Conservation (phyloP, 2,113 vertebrate species). For the Dipodomys stephensi region DNA sequence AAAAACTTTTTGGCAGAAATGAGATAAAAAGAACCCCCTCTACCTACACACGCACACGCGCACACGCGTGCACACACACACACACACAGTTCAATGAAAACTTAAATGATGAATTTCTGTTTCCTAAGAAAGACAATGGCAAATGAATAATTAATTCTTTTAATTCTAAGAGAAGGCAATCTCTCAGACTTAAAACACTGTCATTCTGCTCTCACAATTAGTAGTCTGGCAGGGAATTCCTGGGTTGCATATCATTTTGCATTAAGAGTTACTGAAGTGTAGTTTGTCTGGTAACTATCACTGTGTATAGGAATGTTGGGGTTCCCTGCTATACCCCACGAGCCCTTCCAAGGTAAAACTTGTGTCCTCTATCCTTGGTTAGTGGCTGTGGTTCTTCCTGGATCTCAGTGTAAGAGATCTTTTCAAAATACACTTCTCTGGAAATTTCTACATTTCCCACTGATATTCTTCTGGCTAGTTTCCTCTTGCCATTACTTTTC, state of each 20-base stretch:
- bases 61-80: not conserved
- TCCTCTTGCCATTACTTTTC: constrained; percentile 28
- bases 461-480: not conserved
- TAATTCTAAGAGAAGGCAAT: constrained; percentile 33
- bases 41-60: not conserved
- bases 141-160: constrained; percentile 15
- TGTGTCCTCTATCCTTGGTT: not conserved
- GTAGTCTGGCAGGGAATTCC: constrained; percentile 29
- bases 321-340: not conserved
- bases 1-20: not conserved
- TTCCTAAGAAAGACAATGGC: constrained; percentile 22
- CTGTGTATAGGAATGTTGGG: not conserved
- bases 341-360: not conserved
- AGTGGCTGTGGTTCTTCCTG: not conserved
- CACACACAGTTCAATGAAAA: constrained; percentile 12
- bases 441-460: constrained; percentile 15
- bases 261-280: not conserved
- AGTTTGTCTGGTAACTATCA: not conserved
- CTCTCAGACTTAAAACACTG: not conserved
- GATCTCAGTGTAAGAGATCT: not conserved
- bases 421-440: constrained; percentile 27
- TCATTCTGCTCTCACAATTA: not conserved
- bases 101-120: constrained; percentile 21
- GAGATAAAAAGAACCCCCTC: not conserved
- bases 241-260: not conserved